Percentiles rank a stretch among this genome's conserved stretches.
Evolutionary conservation across 2,797 vertebrate species (phyloP).

Genomic region (Poecile montanus): DNA sequence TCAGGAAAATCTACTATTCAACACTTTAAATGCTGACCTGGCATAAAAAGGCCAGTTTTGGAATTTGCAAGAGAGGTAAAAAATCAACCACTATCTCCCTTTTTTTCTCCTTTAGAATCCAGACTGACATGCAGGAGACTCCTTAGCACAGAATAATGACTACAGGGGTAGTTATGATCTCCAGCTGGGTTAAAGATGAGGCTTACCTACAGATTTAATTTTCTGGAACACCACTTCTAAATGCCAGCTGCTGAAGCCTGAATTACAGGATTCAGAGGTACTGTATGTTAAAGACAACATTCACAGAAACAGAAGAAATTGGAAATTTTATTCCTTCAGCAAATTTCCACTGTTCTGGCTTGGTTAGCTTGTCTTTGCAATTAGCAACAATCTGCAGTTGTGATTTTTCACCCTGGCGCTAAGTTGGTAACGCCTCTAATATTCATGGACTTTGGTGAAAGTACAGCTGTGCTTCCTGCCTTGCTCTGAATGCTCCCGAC

Average conservation of each 20-base stretch:
- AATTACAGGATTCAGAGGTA: background rate
- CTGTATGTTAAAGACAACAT: background rate
- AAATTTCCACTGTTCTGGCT: background rate
- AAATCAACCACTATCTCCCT: background rate
- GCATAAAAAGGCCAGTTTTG: background rate
- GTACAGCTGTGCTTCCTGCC: background rate
- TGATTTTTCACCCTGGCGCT: background rate
- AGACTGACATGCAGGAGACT: background rate
- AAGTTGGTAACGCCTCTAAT: background rate
- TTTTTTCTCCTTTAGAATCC: background rate
- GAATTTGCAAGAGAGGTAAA: background rate
- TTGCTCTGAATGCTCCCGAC: background rate
- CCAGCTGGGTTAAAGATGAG: background rate
- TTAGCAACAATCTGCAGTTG: background rate
- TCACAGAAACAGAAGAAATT: background rate
- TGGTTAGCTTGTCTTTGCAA: background rate
- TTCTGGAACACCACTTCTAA: background rate
- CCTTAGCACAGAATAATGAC: background rate
- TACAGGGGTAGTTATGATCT: background rate
- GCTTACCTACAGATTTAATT: background rate
- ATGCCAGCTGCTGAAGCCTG: conserved; percentile 15
- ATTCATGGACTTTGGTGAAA: background rate
- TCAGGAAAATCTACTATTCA: background rate
- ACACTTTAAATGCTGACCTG: background rate
- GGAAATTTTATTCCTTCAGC: conserved; percentile 1